Base-by-base conservation (phyloP, 2,888 invertebrate species). In the Epirrhoe alternata region DNA sequence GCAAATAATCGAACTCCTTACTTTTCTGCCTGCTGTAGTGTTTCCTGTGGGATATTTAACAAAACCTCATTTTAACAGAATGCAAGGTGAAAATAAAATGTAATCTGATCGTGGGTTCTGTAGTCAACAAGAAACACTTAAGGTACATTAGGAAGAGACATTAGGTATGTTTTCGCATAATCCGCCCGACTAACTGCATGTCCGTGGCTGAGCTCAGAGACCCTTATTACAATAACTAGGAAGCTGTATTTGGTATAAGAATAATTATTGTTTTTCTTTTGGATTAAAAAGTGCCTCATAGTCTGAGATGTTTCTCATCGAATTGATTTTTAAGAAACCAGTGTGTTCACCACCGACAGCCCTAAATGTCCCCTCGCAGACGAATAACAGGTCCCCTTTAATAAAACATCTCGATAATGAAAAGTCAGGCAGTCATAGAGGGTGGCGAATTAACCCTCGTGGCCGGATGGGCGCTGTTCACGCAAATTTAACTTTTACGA, bases 361-460 rank as follows among this genome's bases (percentile, higher is more conserved):
- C 92, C 92, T 93, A 85, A 72, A 71, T 63, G 69, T 80, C 86
- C 90, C 88, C 84, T 81, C 76, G 74, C 78, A 81, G 80, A 78
- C 79, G 71, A 73, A 73, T 79, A 84, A 82, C 85, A 75, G 79
- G 83, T 89, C 91, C 92, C 88, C 88, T 88, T 92, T 92, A 92
- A 93, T 93, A 93, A 92, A 93, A 93, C 93, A 93, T 93, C 93
- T 92, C 92, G 93, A 93, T 92, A 93, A 93, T 93, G 93, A 93
- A 93, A 93, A 93, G 93, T 93, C 93, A 92, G 93, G 82, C 90
- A 88, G 90, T 92, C 90, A 87, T 82, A 82, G 90, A 89, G 93
- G 93, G 92, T 90, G 88, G 88, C 83, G 87, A 85, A 88, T 87
- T 86, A 85, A 87, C 90, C 91, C 90, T 87, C 88, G 75, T 75